A percentile compares a stretch with the other conserved stretches of the same genome.
Conservation (phyloP, 2,888 invertebrate species). For the Eulithis prunata region DNA sequence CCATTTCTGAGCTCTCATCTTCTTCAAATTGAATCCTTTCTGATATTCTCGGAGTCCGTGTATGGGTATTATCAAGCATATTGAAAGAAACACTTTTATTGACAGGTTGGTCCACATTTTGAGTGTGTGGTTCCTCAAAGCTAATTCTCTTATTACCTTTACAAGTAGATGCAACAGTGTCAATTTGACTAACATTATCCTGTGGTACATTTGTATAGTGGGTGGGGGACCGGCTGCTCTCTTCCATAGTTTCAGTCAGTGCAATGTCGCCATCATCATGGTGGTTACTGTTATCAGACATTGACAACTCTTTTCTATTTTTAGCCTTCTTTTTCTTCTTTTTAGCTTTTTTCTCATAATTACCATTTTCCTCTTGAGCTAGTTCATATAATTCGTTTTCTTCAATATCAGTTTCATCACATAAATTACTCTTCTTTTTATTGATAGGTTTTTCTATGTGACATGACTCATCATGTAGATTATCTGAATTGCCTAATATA, state of each 20-base stretch:
- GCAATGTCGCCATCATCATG: background rate
- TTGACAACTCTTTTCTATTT: conserved; percentile 38
- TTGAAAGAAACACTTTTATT: conserved; percentile 12
- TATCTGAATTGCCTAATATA: conserved; percentile 39
- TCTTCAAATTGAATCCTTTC: conserved; percentile 68
- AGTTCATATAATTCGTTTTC: conserved; percentile 19
- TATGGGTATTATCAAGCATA: background rate
- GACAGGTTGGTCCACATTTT: background rate
- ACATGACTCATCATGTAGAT: conserved; percentile 6
- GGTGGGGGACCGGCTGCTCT: background rate
- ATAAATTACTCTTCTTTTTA: conserved; percentile 5
- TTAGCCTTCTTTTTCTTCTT: conserved; percentile 50
- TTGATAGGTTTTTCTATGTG: conserved; percentile 18
- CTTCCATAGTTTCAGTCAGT: background rate
- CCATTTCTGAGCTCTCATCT: conserved; percentile 46
- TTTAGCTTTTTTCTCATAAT: conserved; percentile 37
- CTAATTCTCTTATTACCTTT: background rate
- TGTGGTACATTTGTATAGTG: background rate
- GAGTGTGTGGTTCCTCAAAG: background rate
- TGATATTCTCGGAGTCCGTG: conserved; percentile 48
- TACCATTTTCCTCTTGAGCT: conserved; percentile 29
- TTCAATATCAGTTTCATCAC: conserved; percentile 30
- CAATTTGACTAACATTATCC: background rate
- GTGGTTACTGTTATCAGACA: conserved; percentile 1
- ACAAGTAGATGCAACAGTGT: background rate